Evolutionary conservation across 2,888 invertebrate genomes (phyloP).

Genomic region (Tholera decimalis): DNA sequence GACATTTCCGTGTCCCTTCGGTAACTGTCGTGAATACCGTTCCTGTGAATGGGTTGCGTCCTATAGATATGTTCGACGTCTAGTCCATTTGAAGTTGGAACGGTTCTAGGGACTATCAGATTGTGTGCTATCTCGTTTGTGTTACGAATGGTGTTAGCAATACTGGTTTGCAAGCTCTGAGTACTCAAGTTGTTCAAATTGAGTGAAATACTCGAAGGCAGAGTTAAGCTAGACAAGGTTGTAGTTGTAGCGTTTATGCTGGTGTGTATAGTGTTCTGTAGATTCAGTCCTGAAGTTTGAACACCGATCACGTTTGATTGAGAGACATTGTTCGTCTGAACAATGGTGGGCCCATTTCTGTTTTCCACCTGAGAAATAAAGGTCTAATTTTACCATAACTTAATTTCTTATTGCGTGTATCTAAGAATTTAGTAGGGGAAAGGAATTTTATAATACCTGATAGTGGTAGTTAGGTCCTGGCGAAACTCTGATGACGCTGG

Average conservation of each 20-base stretch:
- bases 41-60: constrained; percentile 73
- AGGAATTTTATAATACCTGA: constrained; percentile 75
- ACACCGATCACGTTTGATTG: constrained; percentile 81
- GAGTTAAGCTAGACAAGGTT: constrained; percentile 75
- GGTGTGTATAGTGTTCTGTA: constrained; percentile 74
- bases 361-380: constrained; percentile 79
- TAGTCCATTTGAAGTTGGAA: constrained; percentile 83
- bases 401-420: constrained; percentile 5
- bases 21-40: constrained; percentile 84
- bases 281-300: constrained; percentile 76
- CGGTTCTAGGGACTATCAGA: constrained; percentile 79
- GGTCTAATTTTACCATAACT: constrained; percentile 38
- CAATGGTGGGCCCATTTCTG: constrained; percentile 82
- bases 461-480: constrained; percentile 92
- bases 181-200: constrained; percentile 76
- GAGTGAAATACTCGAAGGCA: constrained; percentile 82
- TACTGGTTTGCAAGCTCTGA: constrained; percentile 75
- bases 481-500: constrained; percentile 96
- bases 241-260: constrained; percentile 76
- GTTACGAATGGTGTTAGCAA: constrained; percentile 78
- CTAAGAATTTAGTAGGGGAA: neutral
- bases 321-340: constrained; percentile 76
- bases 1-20: constrained; percentile 79
- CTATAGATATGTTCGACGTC: constrained; percentile 82
- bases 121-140: constrained; percentile 84